These are phyloP conservation scores for Blera fallax DNA, from an alignment of 2,888 invertebrate species.

Conservation along the genomic window DNA sequence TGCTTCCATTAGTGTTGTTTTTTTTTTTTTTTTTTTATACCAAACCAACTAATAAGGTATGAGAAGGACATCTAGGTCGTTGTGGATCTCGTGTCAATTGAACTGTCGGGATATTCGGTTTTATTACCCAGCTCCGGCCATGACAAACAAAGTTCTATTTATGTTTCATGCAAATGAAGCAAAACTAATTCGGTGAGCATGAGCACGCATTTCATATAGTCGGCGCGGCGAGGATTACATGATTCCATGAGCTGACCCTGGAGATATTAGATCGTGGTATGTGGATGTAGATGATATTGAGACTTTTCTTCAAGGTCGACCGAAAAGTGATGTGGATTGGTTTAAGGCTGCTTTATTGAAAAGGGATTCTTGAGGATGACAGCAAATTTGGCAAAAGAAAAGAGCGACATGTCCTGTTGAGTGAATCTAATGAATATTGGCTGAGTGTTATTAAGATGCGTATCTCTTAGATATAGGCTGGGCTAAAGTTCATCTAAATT, in stretches of 20 bases:
- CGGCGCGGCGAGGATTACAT: not conserved
- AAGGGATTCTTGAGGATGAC: slow-evolving; percentile 31
- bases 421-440: slow-evolving; percentile 40
- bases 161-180: slow-evolving; percentile 52
- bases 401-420: slow-evolving; percentile 6
- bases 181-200: slow-evolving; percentile 41
- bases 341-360: slow-evolving; percentile 26
- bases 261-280: not conserved
- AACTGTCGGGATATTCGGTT: slow-evolving; percentile 42
- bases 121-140: slow-evolving; percentile 6
- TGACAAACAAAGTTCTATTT: slow-evolving; percentile 31
- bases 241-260: slow-evolving; percentile 2
- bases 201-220: slow-evolving; percentile 32
- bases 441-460: slow-evolving; percentile 19
- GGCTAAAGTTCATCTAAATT: slow-evolving; percentile 7
- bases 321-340: slow-evolving; percentile 21
- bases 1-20: not conserved
- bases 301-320: slow-evolving; percentile 1
- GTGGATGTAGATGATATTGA: not conserved
- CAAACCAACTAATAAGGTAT: not conserved
- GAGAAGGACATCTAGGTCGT: not conserved
- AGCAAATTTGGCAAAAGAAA: slow-evolving; percentile 4
- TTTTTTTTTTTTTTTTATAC: not conserved
- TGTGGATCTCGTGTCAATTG: slow-evolving; percentile 33
- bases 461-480: not conserved